phyloP scores from a whole-genome alignment of 2,888 invertebrate species.

The Synanthedon myopaeformis region DNA sequence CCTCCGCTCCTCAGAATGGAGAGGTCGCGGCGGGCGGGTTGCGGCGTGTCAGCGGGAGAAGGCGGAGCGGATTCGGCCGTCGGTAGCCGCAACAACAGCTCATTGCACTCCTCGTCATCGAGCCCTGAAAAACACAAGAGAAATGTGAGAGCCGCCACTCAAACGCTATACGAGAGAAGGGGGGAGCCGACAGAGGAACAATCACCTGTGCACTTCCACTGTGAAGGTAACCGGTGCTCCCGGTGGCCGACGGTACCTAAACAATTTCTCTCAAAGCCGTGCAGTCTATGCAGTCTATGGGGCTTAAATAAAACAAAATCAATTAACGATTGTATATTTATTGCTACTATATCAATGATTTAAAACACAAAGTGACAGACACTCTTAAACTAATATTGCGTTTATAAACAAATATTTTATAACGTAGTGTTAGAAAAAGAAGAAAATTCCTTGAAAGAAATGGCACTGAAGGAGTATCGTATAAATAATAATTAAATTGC shows the following conservation, averaged over 20 bases:
- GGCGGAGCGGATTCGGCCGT: constrained; percentile 21
- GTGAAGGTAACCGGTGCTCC: neutral
- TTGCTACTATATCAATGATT: constrained; percentile 11
- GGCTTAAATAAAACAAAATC: neutral
- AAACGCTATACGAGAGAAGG: too few relatives aligned
- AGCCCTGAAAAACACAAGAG: constrained; percentile 19
- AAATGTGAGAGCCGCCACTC: constrained; percentile 2
- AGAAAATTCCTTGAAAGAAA: too few relatives aligned
- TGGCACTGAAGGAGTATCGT: too few relatives aligned
- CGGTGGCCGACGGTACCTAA: neutral
- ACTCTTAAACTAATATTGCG: too few relatives aligned
- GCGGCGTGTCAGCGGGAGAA: constrained; percentile 29
- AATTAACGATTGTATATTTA: constrained; percentile 37
- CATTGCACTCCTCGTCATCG: constrained; percentile 54
- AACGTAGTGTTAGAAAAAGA: too few relatives aligned
- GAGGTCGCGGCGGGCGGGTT: constrained; percentile 34
- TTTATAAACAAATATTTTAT: too few relatives aligned
- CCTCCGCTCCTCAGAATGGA: constrained; percentile 39
- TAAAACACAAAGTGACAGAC: constrained; percentile 1
- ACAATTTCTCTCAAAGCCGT: neutral
- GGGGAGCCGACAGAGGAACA: too few relatives aligned
- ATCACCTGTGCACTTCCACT: neutral
- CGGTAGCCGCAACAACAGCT: constrained; percentile 20
- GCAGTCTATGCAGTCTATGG: neutral
- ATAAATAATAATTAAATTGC: too few relatives aligned